phyloP scores from a whole-genome alignment of 2,797 vertebrate species.

The Mus spretus region DNA sequence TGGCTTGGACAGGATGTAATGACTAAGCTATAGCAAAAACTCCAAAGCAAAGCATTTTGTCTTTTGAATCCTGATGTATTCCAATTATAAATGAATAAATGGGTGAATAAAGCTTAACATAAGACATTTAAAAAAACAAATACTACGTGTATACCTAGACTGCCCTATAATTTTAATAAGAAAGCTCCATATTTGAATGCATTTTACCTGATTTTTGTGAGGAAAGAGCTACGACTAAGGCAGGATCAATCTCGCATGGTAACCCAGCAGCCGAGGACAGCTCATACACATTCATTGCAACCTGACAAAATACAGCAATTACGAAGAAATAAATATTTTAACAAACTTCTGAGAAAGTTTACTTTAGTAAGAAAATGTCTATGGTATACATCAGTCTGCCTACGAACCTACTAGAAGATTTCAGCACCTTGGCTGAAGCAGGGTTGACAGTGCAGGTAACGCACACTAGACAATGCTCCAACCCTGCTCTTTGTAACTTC shows the following conservation, averaged over 20 bases:
- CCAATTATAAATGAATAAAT: neutral
- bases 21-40: neutral
- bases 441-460: conserved; percentile 21
- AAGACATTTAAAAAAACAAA: conserved; percentile 12
- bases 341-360: conserved; percentile 44
- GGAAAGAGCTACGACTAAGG: conserved; percentile 97
- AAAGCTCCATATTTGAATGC: neutral
- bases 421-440: conserved; percentile 60
- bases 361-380: conserved; percentile 46
- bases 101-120: neutral
- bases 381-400: neutral
- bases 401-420: conserved; percentile 42
- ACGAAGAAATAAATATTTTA: conserved; percentile 58
- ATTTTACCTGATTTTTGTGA: conserved; percentile 97
- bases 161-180: conserved; percentile 22
- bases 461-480: conserved; percentile 25
- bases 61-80: neutral
- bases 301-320: conserved; percentile 88
- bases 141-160: neutral
- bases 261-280: conserved; percentile 97
- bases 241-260: conserved; percentile 98
- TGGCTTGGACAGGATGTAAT: neutral
- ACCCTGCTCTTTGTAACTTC: conserved; percentile 15
- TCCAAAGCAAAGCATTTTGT: neutral
- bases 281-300: conserved; percentile 99